Percentiles rank a stretch among this genome's conserved stretches.
These are phyloP conservation scores for Ciconia nigra DNA, from an alignment of 2,797 vertebrate species.

Conservation along the genomic window DNA sequence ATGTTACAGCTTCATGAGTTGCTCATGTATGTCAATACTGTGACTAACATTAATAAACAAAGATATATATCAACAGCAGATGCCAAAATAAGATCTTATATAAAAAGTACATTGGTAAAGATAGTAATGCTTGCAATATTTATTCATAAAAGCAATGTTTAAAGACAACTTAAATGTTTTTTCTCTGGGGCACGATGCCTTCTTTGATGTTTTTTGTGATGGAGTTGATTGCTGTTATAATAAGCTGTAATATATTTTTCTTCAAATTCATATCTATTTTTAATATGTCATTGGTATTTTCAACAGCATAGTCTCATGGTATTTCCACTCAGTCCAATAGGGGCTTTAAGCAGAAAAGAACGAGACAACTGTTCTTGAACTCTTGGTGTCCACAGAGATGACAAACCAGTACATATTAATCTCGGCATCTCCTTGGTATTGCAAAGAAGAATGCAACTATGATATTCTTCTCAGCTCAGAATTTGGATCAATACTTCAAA, in stretches of 20 bases:
- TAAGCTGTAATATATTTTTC: not conserved
- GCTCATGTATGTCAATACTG: not conserved
- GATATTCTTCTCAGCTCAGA: not conserved
- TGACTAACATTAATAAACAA: not conserved
- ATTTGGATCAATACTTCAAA: conserved; percentile 3
- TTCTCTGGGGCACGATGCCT: not conserved
- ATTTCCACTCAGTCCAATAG: not conserved
- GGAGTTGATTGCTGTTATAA: not conserved
- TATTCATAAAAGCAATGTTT: not conserved
- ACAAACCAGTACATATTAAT: not conserved
- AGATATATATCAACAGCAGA: not conserved
- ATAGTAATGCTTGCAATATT: not conserved
- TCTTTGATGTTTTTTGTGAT: not conserved
- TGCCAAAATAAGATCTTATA: not conserved
- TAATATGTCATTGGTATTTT: not conserved
- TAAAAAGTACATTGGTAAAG: not conserved
- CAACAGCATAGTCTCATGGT: not conserved
- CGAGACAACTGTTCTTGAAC: not conserved
- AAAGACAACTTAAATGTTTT: not conserved
- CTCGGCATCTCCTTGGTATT: not conserved
- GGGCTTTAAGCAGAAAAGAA: not conserved
- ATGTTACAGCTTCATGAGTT: not conserved
- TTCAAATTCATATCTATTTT: not conserved
- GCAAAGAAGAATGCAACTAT: not conserved
- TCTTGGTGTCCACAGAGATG: not conserved